phyloP scores from a whole-genome alignment of 2,797 vertebrate species.

The Odontamblyopus rebecca region DNA sequence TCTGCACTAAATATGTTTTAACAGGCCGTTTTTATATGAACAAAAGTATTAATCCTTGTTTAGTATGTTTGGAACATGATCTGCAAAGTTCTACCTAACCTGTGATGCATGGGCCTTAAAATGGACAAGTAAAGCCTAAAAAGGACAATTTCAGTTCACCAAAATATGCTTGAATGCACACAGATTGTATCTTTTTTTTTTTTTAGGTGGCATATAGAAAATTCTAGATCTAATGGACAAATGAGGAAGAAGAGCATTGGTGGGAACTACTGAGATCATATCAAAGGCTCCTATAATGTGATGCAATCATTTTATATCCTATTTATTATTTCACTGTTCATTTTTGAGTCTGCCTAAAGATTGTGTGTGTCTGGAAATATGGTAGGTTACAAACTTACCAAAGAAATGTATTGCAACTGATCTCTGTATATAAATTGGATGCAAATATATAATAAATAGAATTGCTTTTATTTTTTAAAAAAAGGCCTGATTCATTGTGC shows the following conservation, averaged over 20 bases:
- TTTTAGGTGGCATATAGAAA: conserved; percentile 63
- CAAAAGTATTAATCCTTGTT: conserved; percentile 31
- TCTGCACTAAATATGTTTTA: not conserved
- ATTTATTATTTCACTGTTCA: conserved; percentile 10
- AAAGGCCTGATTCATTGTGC: not conserved
- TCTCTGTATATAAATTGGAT: conserved; percentile 19
- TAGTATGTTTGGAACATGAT: conserved; percentile 34
- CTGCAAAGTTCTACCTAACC: conserved; percentile 16
- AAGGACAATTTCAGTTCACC: conserved; percentile 27
- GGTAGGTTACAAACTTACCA: not conserved
- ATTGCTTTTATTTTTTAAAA: conserved; percentile 7
- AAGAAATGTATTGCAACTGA: conserved; percentile 14
- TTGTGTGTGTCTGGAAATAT: not conserved
- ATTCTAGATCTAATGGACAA: conserved; percentile 5
- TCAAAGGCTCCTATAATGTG: conserved; percentile 8
- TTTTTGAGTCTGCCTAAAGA: not conserved
- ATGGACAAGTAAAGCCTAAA: conserved; percentile 16
- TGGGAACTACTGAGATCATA: conserved; percentile 15
- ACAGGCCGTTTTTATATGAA: conserved; percentile 16
- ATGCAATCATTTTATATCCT: not conserved
- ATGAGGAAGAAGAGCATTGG: conserved; percentile 2
- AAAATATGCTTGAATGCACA: not conserved
- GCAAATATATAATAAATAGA: conserved; percentile 25
- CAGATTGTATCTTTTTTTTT: conserved; percentile 27
- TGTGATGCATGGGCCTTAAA: conserved; percentile 45